A percentile compares a stretch with the other conserved stretches of the same genome.
Conservation (phyloP, 2,888 invertebrate genomes). For the Amiota communis region DNA sequence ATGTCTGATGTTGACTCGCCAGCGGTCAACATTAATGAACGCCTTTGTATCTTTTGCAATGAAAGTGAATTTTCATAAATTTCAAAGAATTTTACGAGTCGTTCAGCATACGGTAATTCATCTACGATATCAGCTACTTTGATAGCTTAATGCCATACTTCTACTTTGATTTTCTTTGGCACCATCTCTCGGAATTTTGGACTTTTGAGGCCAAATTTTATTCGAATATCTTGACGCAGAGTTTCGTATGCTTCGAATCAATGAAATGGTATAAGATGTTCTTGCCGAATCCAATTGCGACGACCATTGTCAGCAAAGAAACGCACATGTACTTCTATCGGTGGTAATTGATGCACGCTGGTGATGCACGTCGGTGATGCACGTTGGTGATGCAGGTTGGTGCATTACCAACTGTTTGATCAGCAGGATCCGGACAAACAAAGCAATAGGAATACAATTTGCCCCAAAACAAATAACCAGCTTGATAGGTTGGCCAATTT, state of each 20-base stretch:
- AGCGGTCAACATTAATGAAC: no score
- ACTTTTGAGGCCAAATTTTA: slow-evolving; percentile 71
- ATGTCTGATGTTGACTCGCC: no score
- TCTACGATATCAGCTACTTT: slow-evolving; percentile 82
- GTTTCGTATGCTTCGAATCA: slow-evolving; percentile 78
- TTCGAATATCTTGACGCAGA: slow-evolving; percentile 72
- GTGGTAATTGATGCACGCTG: slow-evolving; percentile 33
- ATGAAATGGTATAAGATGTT: slow-evolving; percentile 79
- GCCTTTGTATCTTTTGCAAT: no score
- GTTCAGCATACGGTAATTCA: slow-evolving; percentile 75
- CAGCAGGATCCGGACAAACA: slow-evolving; percentile 82
- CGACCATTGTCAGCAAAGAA: slow-evolving; percentile 92
- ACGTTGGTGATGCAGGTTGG: slow-evolving; percentile 41
- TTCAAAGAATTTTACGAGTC: slow-evolving; percentile 74
- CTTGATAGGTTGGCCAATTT: slow-evolving; percentile 61
- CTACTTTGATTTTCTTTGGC: slow-evolving; percentile 52
- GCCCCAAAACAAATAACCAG: slow-evolving; percentile 88
- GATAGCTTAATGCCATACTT: slow-evolving; percentile 81
- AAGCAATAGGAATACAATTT: slow-evolving; percentile 86
- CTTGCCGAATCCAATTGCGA: slow-evolving; percentile 83
- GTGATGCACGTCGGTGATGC: no score
- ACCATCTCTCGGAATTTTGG: slow-evolving; percentile 61
- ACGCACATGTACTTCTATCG: slow-evolving; percentile 81
- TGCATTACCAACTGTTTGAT: slow-evolving; percentile 69
- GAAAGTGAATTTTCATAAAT: slow-evolving; percentile 60